Base-by-base conservation (phyloP, 2,888 invertebrate genomes). In the Pachycephus smyrnensis region DNA sequence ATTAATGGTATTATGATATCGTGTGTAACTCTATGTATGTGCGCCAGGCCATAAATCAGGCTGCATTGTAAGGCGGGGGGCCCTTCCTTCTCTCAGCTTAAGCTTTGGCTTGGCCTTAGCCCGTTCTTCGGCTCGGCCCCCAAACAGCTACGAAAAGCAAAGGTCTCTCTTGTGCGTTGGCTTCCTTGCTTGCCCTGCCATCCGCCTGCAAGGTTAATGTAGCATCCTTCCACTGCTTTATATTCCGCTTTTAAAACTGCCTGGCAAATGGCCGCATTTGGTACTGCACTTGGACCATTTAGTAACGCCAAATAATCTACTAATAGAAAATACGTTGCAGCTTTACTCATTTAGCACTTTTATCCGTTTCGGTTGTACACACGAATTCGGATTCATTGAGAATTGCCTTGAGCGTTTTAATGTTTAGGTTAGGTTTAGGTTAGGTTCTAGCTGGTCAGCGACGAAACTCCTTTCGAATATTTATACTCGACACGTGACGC, bases 11-110 rank as follows among this genome's bases (percentile, higher is more conserved):
- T 91, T 91, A 91, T 91, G 91, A 91, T 91, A 90, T 91, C 90
- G 90, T 91, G 90, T 90, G 91, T 91, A 90, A 91, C 90, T 90
- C 90, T 88, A 89, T 90, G 89, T 91, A 90, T 90, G 90, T 88
- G 90, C 89, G 87, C 87, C 83, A 85, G 88, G 87, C 89, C 90
- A 91, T 91, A 91, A 91, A 91, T 91, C 91, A 91, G 90, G 84
- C 89, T 88, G 88, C 88, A 89, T 91, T 90, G 91, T 90, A 82
- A 90, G 87, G 85, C 88, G 88, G 88, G 87, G 86, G 86, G 85
- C 92, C 93, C 93, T 92, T 92, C 91, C 92, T 93, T 93, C 93
- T 92, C 92, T 92, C 93, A 92, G 93, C 92, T 92, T 93, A 92
- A 88, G 87, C 85, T 88, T 84, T 88, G 86, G 88, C 90, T 89